phyloP scores from a whole-genome alignment of 2,113 vertebrate species.

The Aspidoscelis tigris region DNA sequence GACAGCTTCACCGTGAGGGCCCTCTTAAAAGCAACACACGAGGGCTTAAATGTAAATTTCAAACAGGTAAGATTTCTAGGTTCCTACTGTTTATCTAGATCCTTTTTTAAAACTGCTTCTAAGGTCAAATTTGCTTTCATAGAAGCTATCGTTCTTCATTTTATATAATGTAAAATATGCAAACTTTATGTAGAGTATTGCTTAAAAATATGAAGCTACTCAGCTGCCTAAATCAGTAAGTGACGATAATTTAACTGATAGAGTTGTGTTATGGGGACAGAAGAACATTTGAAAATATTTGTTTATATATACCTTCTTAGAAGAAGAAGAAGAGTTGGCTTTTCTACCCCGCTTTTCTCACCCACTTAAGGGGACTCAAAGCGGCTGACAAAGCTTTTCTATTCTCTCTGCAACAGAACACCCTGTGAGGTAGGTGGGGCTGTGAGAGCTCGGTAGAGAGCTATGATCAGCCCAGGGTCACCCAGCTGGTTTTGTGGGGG shows the following conservation, averaged over 20 bases:
- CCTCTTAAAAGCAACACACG: conserved; percentile 90
- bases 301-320: too few species aligned
- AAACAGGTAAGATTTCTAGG: conserved; percentile 82
- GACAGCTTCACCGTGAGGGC: conserved; percentile 96
- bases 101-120: too few species aligned
- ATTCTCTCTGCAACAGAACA: too few species aligned
- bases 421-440: too few species aligned
- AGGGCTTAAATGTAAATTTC: conserved; percentile 90
- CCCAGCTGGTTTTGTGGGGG: too few species aligned
- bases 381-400: too few species aligned
- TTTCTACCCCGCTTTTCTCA: too few species aligned
- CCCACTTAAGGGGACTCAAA: too few species aligned
- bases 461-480: too few species aligned
- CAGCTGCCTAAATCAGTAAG: neutral
- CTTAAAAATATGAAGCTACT: neutral
- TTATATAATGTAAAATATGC: neutral
- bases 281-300: too few species aligned
- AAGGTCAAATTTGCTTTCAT: neutral
- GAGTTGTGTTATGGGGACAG: neutral
- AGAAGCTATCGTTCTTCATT: neutral
- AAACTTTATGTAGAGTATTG: neutral
- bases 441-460: too few species aligned
- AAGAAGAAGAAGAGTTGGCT: too few species aligned
- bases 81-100: rapidly evolving
- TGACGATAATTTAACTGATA: neutral